A percentile compares a stretch with the other conserved stretches of the same genome.
Evolutionary conservation across 2,113 vertebrate species (phyloP).

Genomic region (Dendropsophus ebraccatus): DNA sequence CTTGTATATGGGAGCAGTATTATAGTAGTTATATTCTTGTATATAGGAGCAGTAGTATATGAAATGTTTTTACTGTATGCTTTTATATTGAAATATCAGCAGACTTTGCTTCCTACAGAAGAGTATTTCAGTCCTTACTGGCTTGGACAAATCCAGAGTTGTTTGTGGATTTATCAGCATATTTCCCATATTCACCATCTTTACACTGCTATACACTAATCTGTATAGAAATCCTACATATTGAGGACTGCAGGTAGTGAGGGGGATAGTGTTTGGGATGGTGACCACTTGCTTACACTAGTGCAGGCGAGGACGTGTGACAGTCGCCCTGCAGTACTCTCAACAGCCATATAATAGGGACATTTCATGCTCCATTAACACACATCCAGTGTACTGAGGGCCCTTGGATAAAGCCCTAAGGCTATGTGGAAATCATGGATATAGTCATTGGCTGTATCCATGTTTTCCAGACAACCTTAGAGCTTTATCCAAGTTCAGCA

Average conservation of each 20-base stretch:
- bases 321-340: neutral
- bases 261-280: neutral
- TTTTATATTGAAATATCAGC: no score
- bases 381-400: neutral
- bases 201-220: neutral
- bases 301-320: neutral
- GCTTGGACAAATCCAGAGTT: no score
- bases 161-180: no score
- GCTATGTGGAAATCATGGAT: no score
- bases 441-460: no score
- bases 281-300: neutral
- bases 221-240: neutral
- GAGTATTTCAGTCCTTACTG: no score
- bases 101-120: no score
- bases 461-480: no score
- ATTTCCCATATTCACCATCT: no score
- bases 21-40: slow-evolving; percentile 6
- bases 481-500: no score
- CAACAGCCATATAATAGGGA: neutral
- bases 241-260: neutral
- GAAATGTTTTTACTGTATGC: neutral
- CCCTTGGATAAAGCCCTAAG: no score
- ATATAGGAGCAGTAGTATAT: neutral
- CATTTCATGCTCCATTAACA: slow-evolving; percentile 15
- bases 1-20: neutral